Conservation (phyloP, 2,797 vertebrate genomes). For the Sandelia bainsii region DNA sequence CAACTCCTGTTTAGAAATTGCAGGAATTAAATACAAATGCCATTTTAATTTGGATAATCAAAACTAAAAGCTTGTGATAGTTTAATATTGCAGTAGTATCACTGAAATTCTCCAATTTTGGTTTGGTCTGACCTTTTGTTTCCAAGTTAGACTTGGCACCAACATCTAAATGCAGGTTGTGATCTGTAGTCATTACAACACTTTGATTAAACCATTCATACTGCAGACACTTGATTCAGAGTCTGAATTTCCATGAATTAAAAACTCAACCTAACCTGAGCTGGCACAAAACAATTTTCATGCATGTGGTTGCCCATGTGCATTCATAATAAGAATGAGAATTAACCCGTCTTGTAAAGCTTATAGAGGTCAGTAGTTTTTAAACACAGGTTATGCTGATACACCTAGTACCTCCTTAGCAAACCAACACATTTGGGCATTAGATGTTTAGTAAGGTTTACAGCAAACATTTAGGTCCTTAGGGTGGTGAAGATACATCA, state of each 20-base stretch:
- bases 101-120: background rate
- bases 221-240: constrained; percentile 5
- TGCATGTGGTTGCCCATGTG: background rate
- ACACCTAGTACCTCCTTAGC: background rate
- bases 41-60: background rate
- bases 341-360: background rate
- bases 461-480: background rate
- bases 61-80: background rate
- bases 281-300: background rate
- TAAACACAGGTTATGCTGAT: background rate
- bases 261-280: constrained; percentile 5
- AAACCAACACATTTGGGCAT: background rate
- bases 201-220: constrained; percentile 3
- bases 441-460: background rate
- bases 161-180: constrained; percentile 20
- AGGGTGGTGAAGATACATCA: background rate
- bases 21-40: constrained; percentile 14
- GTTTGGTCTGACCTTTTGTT: constrained; percentile 18
- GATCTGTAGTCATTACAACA: constrained; percentile 10
- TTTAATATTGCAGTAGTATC: constrained; percentile 14
- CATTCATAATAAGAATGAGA: background rate
- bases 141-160: constrained; percentile 14
- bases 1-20: background rate
- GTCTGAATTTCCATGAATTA: constrained; percentile 6
- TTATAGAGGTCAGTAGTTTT: background rate